Evolutionary conservation across 2,113 vertebrate species (phyloP).

Genomic region (Eurypyga helias): DNA sequence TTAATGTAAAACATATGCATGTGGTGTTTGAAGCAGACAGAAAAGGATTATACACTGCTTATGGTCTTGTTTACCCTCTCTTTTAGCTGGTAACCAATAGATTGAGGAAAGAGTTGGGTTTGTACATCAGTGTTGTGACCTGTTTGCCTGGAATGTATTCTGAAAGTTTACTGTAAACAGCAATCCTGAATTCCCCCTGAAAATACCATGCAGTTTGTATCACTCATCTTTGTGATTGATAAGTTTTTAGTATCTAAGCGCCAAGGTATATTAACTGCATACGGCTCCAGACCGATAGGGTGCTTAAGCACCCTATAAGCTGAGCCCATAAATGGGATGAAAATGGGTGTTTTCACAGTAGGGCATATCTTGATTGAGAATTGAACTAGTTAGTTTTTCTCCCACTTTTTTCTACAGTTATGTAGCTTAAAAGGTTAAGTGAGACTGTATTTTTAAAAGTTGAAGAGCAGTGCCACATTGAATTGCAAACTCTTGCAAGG

Average conservation of each 20-base stretch:
- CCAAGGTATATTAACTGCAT: neutral
- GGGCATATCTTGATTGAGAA: neutral
- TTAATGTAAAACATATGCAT: neutral
- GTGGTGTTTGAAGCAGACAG: neutral
- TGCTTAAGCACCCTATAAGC: neutral
- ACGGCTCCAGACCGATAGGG: neutral
- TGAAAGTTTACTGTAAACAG: neutral
- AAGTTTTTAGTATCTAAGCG: neutral
- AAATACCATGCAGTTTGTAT: neutral
- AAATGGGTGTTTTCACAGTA: neutral
- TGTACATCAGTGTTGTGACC: neutral
- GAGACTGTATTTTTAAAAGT: neutral
- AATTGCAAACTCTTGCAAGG: neutral
- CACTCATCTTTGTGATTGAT: neutral
- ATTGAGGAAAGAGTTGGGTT: neutral
- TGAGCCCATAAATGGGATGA: accelerated
- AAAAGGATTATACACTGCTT: neutral
- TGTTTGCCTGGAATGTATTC: neutral
- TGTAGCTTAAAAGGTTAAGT: neutral
- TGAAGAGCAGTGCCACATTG: neutral
- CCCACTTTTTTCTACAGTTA: neutral
- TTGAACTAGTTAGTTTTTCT: neutral
- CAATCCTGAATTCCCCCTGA: neutral
- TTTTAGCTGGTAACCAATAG: neutral
- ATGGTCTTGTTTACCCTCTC: neutral